These are phyloP conservation scores for Galeopterus variegatus DNA, from an alignment of 2,113 vertebrate species.

Conservation along the genomic window DNA sequence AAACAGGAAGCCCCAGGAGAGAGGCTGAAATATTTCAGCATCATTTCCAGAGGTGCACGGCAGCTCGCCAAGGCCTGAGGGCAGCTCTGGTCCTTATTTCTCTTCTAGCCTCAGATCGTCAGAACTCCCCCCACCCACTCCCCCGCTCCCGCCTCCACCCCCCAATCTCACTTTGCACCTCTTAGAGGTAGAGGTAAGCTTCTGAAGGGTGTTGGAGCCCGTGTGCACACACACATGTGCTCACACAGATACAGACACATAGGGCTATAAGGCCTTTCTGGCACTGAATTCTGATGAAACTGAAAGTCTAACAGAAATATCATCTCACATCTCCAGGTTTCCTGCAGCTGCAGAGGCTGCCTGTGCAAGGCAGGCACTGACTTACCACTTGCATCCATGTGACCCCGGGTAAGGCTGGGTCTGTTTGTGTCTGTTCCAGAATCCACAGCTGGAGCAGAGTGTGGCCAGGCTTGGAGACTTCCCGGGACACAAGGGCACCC, in stretches of 20 bases:
- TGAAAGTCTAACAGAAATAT: neutral
- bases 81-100: conserved; percentile 56
- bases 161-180: neutral
- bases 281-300: neutral
- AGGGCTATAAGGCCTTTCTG: neutral
- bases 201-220: neutral
- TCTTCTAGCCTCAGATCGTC: neutral
- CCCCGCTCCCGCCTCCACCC: neutral
- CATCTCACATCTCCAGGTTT: neutral
- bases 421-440: conserved; percentile 71
- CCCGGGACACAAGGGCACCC: neutral
- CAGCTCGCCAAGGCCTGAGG: conserved; percentile 81
- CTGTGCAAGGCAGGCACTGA: neutral
- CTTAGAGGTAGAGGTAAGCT: neutral
- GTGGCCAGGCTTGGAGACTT: neutral
- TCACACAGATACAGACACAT: neutral
- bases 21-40: conserved; percentile 84
- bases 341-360: conserved; percentile 63
- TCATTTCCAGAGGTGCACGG: conserved; percentile 84
- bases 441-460: conserved; percentile 37
- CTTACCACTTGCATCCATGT: conserved; percentile 74
- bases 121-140: neutral
- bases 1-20: conserved; percentile 88
- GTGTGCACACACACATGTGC: neutral
- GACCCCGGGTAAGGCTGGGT: conserved; percentile 59